Percentiles rank a stretch among this genome's conserved stretches.
Conservation (phyloP, 2,888 invertebrate genomes). For the Apomyelois bistriatella region DNA sequence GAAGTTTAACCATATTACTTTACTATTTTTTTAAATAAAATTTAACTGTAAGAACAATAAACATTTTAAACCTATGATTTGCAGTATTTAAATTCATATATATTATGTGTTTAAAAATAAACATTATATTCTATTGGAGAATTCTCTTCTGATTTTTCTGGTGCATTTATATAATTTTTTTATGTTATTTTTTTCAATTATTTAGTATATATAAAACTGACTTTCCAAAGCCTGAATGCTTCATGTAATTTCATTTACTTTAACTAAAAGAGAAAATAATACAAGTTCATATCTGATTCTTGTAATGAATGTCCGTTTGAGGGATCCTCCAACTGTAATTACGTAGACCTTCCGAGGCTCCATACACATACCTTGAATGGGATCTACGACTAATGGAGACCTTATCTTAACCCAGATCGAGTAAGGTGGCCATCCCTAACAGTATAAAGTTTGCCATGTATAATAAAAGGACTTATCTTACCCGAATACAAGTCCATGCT, state of each 20-base stretch:
- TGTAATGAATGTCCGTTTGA: constrained; percentile 35
- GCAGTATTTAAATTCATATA: too few species aligned
- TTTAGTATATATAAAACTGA: neutral
- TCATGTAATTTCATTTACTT: constrained; percentile 6
- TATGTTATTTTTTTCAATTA: too few species aligned
- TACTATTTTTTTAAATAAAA: too few species aligned
- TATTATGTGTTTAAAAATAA: too few species aligned
- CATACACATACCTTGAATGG: constrained; percentile 67
- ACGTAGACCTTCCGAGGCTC: constrained; percentile 43
- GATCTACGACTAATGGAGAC: constrained; percentile 72
- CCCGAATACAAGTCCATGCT: constrained; percentile 61
- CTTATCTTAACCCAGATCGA: constrained; percentile 66
- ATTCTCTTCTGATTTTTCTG: too few species aligned
- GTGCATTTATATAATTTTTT: too few species aligned
- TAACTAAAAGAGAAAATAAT: constrained; percentile 28
- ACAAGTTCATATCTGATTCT: constrained; percentile 46
- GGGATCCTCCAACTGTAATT: constrained; percentile 57
- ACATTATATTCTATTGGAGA: too few species aligned
- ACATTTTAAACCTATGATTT: too few species aligned
- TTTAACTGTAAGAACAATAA: too few species aligned
- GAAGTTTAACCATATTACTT: too few species aligned
- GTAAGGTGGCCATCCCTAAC: constrained; percentile 63
- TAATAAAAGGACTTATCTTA: constrained; percentile 66
- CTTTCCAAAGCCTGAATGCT: too few species aligned
- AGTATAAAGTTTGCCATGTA: constrained; percentile 67